Base-by-base conservation (phyloP, 92 coral and sea anemone genomes). In the Montipora capitata region DNA sequence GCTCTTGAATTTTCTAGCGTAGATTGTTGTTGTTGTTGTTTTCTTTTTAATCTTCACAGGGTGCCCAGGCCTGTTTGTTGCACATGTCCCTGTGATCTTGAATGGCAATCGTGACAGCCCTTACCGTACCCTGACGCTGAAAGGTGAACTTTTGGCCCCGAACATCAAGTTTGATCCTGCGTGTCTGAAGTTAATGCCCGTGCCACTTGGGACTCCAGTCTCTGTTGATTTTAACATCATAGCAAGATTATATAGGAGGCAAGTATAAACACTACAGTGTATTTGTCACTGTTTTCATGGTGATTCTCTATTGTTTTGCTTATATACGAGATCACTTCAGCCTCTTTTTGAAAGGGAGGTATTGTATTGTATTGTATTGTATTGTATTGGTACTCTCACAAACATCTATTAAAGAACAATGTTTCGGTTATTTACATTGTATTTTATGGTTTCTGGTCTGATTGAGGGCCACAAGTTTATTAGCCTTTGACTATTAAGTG, bases 181-280 rank as follows among this genome's bases (percentile, higher is more conserved):
- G 3, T 83, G 89, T 65, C 79, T 97, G 63, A 79, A 77, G 14
- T 83, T 95, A 42, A 93, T 87, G 40, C 96, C 98, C 41, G 98
- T 96, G 7, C 99, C 98, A 14, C 98, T 97, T 5, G 92, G 79
- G 56, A 95, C 95, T 5, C 96, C 93, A 58, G 96, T 95, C 18
- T 74, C 96, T 6, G 88, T 89, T 52, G 94, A 97, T 75, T 95
- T 97, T 52, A 88, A 84, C 83, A 95, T 97, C 61, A 83, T 93
- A 44, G 99, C 99, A 45, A 91, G 89, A 40, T 98, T 98, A 39
- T 97, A 95, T 88, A 86, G 98, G 89, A 95, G 91, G 99, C 94
- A 86, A 39, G 94, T 65, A 11, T 8, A 16, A 3, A 77, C 3
- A 39, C 1, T 40, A 5, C 7, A 10, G 1, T 4, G 13, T 15